A percentile compares a stretch with the other conserved stretches of the same genome.
Conservation (phyloP, 2,113 vertebrate genomes). For the Callorhinus ursinus region DNA sequence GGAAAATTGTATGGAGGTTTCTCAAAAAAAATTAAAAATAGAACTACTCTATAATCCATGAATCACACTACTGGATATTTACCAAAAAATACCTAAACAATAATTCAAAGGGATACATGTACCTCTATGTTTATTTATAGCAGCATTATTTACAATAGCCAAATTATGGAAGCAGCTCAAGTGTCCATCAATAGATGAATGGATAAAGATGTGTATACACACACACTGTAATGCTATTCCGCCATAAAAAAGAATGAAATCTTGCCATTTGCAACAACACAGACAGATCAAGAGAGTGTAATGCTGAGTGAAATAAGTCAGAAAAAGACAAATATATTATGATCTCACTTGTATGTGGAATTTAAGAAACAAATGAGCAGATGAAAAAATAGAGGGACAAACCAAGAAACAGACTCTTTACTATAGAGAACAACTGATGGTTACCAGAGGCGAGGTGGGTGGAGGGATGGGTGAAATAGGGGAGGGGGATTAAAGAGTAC, state of each 20-base stretch:
- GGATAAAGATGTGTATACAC: background rate
- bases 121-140: background rate
- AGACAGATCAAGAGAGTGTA: background rate
- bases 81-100: background rate
- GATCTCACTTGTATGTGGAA: background rate
- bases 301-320: background rate
- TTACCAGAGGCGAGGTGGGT: background rate
- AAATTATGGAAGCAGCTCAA: background rate
- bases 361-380: background rate
- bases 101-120: background rate
- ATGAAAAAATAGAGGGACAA: background rate
- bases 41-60: background rate
- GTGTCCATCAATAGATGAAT: background rate
- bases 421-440: background rate
- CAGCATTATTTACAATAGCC: background rate
- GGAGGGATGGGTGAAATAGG: background rate
- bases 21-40: background rate
- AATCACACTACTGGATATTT: background rate
- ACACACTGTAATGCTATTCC: background rate
- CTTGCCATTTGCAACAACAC: background rate
- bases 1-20: background rate
- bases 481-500: background rate
- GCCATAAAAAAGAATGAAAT: background rate
- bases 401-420: background rate
- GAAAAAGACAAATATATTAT: background rate